phyloP scores from a whole-genome alignment of 30 jellyfish, hydroid and myxozoan species.

The Aurelia sp. region DNA sequence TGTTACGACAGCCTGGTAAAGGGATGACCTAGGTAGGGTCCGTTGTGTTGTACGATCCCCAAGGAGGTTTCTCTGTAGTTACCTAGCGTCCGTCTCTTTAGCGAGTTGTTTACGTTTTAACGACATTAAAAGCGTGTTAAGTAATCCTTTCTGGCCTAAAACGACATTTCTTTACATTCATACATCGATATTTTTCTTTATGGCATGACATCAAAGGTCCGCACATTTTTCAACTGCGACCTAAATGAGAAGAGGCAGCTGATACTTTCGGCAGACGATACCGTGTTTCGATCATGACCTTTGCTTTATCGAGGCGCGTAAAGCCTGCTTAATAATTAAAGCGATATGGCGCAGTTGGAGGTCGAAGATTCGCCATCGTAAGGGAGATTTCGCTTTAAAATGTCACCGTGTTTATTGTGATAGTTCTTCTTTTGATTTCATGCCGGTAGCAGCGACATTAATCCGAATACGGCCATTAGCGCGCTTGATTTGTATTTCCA shows the following conservation, averaged over 20 bases:
- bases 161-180: neutral
- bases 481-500: conserved; percentile 42
- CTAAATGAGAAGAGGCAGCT: conserved; percentile 22
- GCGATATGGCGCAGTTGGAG: conserved; percentile 70
- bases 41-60: too few relatives aligned
- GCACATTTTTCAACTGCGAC: conserved; percentile 5
- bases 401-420: conserved; percentile 56
- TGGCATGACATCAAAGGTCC: conserved; percentile 32
- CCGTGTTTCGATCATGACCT: conserved; percentile 44
- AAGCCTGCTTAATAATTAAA: conserved; percentile 47
- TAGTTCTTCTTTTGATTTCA: conserved; percentile 30
- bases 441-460: conserved; percentile 71
- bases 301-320: conserved; percentile 17
- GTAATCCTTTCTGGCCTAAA: neutral
- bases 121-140: conserved; percentile 7
- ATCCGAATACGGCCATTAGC: conserved; percentile 64
- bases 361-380: conserved; percentile 77
- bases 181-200: neutral
- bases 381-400: conserved; percentile 15
- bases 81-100: too few relatives aligned
- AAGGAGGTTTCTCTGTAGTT: too few relatives aligned
- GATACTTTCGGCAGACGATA: conserved; percentile 21
- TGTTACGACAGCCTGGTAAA: too few relatives aligned
- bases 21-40: too few relatives aligned
- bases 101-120: too few relatives aligned